A percentile compares a stretch with the other conserved stretches of the same genome.
These are phyloP conservation scores for Probosciger aterrimus DNA, from an alignment of 2,113 vertebrate genomes.

Conservation along the genomic window DNA sequence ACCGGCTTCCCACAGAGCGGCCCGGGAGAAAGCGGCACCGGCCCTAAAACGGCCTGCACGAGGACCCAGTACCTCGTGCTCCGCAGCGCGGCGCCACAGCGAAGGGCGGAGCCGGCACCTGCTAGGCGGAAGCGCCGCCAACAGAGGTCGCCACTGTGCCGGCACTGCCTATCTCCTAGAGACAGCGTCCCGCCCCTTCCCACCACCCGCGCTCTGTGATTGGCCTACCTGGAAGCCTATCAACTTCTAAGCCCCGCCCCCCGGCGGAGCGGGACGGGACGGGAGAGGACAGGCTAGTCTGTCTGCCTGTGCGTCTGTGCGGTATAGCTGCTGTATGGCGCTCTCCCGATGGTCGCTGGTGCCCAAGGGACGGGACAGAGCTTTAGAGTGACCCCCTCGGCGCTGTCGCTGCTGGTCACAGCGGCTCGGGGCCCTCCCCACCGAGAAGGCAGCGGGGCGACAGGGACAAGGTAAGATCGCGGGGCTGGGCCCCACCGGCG, in stretches of 20 bases:
- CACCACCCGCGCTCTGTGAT: fast-evolving
- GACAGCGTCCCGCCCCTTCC: background rate
- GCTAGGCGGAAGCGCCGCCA: background rate
- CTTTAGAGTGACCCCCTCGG: background rate
- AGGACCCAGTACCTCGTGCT: background rate
- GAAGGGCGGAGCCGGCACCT: background rate
- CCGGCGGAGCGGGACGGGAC: fast-evolving
- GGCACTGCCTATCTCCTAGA: fast-evolving
- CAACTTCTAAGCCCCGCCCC: background rate
- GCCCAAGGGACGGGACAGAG: fast-evolving
- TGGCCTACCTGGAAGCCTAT: background rate
- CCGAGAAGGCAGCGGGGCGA: fast-evolving
- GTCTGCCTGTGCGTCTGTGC: fast-evolving
- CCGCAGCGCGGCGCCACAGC: too few relatives aligned
- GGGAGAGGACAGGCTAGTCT: too few relatives aligned
- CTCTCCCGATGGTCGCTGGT: fast-evolving
- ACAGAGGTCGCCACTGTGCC: fast-evolving
- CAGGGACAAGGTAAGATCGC: background rate
- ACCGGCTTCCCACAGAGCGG: background rate
- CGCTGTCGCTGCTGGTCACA: background rate
- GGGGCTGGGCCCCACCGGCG: fast-evolving
- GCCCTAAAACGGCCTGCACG: background rate
- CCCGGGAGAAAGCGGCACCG: too few relatives aligned
- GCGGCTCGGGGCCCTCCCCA: too few relatives aligned
- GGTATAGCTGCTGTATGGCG: fast-evolving